Base-by-base conservation (phyloP, 1,140 invertebrate species). In the Achroia grisella region DNA sequence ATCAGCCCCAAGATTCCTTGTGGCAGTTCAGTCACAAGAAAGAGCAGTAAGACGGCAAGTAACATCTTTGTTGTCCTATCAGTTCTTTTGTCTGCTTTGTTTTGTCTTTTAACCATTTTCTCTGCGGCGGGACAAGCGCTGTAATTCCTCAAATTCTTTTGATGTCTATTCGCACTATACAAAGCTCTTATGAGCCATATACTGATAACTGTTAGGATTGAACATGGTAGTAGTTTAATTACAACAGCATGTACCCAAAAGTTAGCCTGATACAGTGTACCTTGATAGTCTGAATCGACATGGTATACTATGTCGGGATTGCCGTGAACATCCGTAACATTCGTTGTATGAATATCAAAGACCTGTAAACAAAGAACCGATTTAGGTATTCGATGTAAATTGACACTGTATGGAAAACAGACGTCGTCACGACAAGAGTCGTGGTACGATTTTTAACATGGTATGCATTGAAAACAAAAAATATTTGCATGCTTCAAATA, bases 1-100 rank as follows among this genome's bases (percentile, higher is more conserved):
- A 94, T 70, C 2, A 95, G 79, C 0, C 91, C 92, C 1, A 95
- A 78, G 28, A 95, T 87, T 1, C 93, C 92, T 70, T 95, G 93
- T 0, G 95, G 96, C 31, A 97, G 89, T 78, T 97, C 95, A 0
- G 95, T 96, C 1, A 96, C 86, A 1, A 97, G 86, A 59, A 97
- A 97, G 0, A 97, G 84, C 1, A 95, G 78, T 2, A 98, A 87
- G 0, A 98, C 93, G 0, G 95, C 95, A 1, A 98, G 88, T 8
- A 98, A 86, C 92, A 98, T 97, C 46, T 92, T 91, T 0, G 96
- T 97, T 0, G 97, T 98, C 51, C 93, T 88, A 75, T 97, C 93
- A 10, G 68, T 76, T 47, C 75, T 55, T 64, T 89, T 89, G 11
- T 93, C 85, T 1, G 89, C 88, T 48, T 91, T 86, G 36, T 90